Conservation (phyloP, 2,797 vertebrate species). For the Carduelis carduelis region DNA sequence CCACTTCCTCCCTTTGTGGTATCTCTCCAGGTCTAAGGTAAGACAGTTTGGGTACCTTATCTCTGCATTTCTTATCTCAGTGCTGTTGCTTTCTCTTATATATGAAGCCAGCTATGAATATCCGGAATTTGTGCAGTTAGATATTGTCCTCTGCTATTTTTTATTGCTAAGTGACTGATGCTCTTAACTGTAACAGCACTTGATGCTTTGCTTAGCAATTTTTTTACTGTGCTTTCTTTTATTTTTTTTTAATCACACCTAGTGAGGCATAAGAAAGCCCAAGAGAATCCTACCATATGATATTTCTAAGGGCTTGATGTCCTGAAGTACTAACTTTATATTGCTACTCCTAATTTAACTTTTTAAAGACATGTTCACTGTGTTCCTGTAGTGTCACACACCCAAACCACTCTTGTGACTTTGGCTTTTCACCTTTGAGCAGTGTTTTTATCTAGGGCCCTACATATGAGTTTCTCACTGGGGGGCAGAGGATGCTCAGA, state of each 20-base stretch:
- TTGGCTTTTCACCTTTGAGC: neutral
- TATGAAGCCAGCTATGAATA: neutral
- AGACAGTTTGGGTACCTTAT: neutral
- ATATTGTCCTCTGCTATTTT: neutral
- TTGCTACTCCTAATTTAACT: neutral
- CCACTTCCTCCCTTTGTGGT: neutral
- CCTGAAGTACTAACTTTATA: neutral
- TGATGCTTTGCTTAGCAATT: neutral
- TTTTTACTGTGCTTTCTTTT: neutral
- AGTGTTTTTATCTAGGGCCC: neutral
- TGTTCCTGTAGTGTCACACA: neutral
- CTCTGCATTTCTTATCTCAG: neutral
- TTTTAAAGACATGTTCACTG: neutral
- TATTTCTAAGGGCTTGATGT: neutral
- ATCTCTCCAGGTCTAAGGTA: neutral
- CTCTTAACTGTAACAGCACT: neutral
- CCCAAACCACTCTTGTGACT: neutral
- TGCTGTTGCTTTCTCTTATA: neutral
- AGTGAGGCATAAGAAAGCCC: neutral
- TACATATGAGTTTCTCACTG: neutral
- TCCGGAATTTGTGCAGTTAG: neutral
- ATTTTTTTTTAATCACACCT: neutral
- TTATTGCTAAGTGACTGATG: neutral
- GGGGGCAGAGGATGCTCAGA: neutral
- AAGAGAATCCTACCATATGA: neutral